These are phyloP conservation scores for Thalpophila matura DNA, from an alignment of 2,888 invertebrate species.

Conservation along the genomic window DNA sequence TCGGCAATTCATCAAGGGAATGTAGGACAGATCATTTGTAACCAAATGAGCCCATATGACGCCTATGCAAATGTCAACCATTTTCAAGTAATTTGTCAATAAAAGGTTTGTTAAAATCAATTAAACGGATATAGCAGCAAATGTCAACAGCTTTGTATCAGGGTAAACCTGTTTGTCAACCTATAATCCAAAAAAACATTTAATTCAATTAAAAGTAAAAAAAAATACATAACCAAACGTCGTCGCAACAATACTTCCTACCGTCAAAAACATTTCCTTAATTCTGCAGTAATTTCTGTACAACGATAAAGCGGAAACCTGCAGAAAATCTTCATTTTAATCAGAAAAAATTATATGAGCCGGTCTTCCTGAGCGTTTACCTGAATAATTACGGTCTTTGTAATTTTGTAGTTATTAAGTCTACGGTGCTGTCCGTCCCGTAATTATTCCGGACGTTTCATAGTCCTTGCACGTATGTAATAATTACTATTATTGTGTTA, in stretches of 20 bases:
- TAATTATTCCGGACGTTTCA: slow-evolving; percentile 48
- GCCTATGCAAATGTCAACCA: too few relatives aligned
- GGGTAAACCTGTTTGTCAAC: too few relatives aligned
- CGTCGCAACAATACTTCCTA: slow-evolving; percentile 8
- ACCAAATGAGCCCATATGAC: too few relatives aligned
- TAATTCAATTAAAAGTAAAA: too few relatives aligned
- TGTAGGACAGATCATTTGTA: too few relatives aligned
- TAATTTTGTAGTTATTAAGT: slow-evolving; percentile 58
- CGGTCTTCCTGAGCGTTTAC: slow-evolving; percentile 51
- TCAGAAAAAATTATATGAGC: slow-evolving; percentile 46
- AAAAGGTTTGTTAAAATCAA: too few relatives aligned
- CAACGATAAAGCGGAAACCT: slow-evolving; percentile 14
- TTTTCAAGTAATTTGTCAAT: too few relatives aligned
- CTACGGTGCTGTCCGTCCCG: slow-evolving; percentile 29
- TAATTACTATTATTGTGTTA: too few relatives aligned
- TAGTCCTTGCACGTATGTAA: slow-evolving; percentile 47
- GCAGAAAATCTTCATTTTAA: slow-evolving; percentile 50
- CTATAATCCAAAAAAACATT: too few relatives aligned
- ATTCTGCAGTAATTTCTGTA: slow-evolving; percentile 28
- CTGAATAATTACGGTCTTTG: slow-evolving; percentile 61
- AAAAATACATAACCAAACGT: not conserved
- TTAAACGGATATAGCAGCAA: too few relatives aligned
- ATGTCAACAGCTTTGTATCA: too few relatives aligned
- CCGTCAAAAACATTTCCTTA: slow-evolving; percentile 25
- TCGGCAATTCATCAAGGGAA: too few relatives aligned